Evolutionary conservation across 2,113 vertebrate species (phyloP).

Genomic region (Otis tarda): DNA sequence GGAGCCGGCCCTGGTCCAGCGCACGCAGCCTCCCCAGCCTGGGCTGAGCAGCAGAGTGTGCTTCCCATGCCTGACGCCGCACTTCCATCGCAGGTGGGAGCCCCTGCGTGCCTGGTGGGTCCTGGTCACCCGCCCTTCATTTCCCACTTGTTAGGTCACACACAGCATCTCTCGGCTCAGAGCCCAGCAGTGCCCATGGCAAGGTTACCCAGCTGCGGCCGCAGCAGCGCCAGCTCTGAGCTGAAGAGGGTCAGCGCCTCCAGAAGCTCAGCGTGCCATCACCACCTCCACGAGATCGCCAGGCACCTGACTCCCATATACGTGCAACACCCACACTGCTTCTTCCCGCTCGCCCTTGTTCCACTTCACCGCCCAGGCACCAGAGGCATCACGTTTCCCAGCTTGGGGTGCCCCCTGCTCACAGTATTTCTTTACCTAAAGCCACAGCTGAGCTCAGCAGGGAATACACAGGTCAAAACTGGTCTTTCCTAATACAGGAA

Average conservation of each 20-base stretch:
- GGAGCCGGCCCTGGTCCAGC: background rate
- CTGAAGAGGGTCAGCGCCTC: background rate
- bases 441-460: background rate
- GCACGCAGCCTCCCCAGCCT: background rate
- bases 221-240: background rate
- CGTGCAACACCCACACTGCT: fast-evolving
- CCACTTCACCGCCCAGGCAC: background rate
- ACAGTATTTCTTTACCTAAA: background rate
- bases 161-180: background rate
- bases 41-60: background rate
- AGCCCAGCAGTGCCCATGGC: background rate
- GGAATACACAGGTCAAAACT: background rate
- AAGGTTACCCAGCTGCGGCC: background rate
- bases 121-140: background rate
- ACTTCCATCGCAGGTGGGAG: background rate
- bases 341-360: fast-evolving
- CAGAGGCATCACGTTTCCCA: background rate
- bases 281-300: background rate
- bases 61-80: background rate
- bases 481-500: background rate
- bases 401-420: background rate
- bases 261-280: background rate
- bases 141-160: background rate
- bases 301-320: fast-evolving
- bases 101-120: background rate